These are phyloP conservation scores for Anoplius nigerrimus DNA, from an alignment of 2,888 invertebrate species.

Conservation along the genomic window DNA sequence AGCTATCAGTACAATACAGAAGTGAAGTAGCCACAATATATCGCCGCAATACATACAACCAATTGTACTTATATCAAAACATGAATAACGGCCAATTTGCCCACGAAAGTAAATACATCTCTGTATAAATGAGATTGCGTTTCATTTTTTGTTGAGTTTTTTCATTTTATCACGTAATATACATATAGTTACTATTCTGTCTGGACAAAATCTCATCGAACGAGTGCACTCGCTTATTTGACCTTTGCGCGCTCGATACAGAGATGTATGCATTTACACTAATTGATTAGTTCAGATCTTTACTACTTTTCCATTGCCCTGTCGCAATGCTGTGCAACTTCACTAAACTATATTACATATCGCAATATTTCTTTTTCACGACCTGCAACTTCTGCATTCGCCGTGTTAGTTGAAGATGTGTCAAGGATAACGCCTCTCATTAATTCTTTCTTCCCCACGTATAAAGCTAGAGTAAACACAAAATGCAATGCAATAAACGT, in stretches of 20 bases:
- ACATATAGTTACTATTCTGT: constrained; percentile 6
- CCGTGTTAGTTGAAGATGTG: no score
- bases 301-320: background rate
- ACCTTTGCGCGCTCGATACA: background rate
- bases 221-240: background rate
- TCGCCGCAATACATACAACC: constrained; percentile 18
- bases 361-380: background rate
- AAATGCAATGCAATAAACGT: background rate
- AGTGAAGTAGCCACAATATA: background rate
- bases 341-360: constrained; percentile 7
- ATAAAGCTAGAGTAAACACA: constrained; percentile 8
- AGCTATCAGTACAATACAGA: constrained; percentile 6
- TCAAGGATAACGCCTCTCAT: no score
- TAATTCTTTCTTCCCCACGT: background rate
- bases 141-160: background rate
- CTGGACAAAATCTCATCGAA: constrained; percentile 4
- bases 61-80: constrained; percentile 23
- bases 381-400: no score
- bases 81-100: constrained; percentile 33
- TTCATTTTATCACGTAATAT: no score
- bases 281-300: constrained; percentile 2
- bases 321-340: constrained; percentile 6
- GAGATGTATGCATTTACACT: background rate
- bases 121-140: background rate
- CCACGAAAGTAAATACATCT: background rate